These are phyloP conservation scores for Drosophila suboccidentalis DNA, from an alignment of 2,888 invertebrate genomes.

Conservation along the genomic window DNA sequence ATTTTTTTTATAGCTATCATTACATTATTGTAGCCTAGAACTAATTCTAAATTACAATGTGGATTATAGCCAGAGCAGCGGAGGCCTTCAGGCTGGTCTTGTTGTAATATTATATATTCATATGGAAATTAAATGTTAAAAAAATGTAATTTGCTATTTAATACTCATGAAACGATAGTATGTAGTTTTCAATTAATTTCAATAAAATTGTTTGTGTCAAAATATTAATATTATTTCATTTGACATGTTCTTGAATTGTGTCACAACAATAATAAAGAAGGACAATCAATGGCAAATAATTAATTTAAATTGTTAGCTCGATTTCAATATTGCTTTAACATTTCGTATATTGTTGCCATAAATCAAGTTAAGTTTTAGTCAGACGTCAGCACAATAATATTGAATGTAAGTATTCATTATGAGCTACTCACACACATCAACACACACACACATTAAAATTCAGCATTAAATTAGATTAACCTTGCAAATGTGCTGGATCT, in stretches of 20 bases:
- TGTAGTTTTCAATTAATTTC: neutral
- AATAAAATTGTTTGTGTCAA: neutral
- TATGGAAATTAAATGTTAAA: neutral
- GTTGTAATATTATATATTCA: too few relatives aligned
- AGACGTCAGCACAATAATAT: conserved; percentile 20
- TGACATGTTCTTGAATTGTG: neutral
- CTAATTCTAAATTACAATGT: too few relatives aligned
- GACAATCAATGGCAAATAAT: conserved; percentile 13
- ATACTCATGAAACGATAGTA: neutral
- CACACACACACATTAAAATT: conserved; percentile 55
- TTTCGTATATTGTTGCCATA: conserved; percentile 27
- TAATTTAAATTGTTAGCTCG: conserved; percentile 10
- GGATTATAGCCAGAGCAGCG: too few relatives aligned
- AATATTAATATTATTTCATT: neutral
- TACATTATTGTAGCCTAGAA: too few relatives aligned
- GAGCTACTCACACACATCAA: conserved; percentile 29
- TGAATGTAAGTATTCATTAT: conserved; percentile 49
- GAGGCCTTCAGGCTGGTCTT: too few relatives aligned
- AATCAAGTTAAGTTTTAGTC: conserved; percentile 37
- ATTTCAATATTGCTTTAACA: conserved; percentile 16
- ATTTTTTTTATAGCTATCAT: neutral
- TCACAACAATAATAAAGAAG: conserved; percentile 1
- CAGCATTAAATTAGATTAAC: conserved; percentile 64
- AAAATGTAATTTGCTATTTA: neutral
- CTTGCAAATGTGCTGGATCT: conserved; percentile 38